Percentiles rank a stretch among this genome's conserved stretches.
These are phyloP conservation scores for Serinus canaria DNA, from an alignment of 2,113 vertebrate species.

Conservation along the genomic window DNA sequence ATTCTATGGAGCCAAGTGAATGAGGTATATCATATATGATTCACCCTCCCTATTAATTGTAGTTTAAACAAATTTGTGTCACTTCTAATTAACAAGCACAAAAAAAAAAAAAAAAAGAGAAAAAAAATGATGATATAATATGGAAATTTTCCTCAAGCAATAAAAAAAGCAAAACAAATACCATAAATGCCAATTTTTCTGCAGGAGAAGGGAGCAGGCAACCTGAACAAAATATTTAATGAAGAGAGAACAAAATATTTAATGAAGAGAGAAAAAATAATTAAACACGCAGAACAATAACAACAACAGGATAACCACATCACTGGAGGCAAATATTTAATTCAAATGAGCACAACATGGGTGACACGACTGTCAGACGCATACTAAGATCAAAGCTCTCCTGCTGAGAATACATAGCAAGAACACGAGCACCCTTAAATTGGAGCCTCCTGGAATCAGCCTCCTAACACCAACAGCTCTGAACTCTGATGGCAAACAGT, in stretches of 20 bases:
- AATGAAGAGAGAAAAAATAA: slow-evolving; percentile 18
- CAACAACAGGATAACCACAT: slow-evolving; percentile 1
- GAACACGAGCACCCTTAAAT: slow-evolving; percentile 50
- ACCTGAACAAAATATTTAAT: slow-evolving; percentile 33
- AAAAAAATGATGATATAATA: background rate
- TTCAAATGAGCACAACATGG: slow-evolving; percentile 11
- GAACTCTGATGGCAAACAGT: background rate
- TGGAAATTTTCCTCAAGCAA: background rate
- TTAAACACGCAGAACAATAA: background rate
- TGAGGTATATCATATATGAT: background rate
- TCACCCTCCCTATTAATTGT: background rate
- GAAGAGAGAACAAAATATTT: background rate
- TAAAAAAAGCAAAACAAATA: background rate
- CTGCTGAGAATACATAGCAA: slow-evolving; percentile 15
- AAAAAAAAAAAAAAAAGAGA: background rate
- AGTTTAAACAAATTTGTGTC: background rate
- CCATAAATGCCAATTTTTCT: background rate
- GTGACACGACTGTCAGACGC: background rate
- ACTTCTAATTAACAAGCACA: background rate
- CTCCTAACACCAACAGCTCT: slow-evolving; percentile 20
- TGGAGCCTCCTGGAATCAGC: background rate
- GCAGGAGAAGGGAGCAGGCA: background rate
- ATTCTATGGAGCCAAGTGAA: background rate
- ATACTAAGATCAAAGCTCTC: slow-evolving; percentile 33
- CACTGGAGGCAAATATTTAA: slow-evolving; percentile 14